phyloP scores from a whole-genome alignment of 2,888 invertebrate species.

The Melieria omissa region DNA sequence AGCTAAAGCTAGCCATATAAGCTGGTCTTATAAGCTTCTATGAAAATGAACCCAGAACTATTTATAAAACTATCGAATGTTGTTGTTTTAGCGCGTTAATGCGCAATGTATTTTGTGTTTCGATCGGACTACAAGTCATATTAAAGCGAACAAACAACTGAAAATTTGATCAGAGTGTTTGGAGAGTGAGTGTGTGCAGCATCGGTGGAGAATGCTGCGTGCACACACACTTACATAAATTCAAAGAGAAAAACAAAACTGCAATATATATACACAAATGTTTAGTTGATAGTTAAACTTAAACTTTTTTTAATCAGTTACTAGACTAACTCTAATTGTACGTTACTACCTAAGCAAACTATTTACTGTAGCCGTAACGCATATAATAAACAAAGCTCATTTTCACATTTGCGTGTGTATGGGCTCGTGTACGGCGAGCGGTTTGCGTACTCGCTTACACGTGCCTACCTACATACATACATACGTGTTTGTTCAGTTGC shows the following conservation, averaged over 20 bases:
- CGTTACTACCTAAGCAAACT: background rate
- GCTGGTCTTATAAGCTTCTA: slow-evolving; percentile 63
- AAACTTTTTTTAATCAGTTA: slow-evolving; percentile 13
- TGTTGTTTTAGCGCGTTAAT: slow-evolving; percentile 1
- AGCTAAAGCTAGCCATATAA: slow-evolving; percentile 60
- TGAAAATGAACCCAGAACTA: background rate
- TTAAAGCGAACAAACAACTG: too few relatives aligned
- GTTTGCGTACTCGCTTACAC: background rate
- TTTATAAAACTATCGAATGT: background rate
- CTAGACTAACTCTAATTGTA: slow-evolving; percentile 22
- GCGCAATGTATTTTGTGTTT: too few relatives aligned
- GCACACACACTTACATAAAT: slow-evolving; percentile 7
- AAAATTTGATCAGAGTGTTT: background rate
- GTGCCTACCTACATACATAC: slow-evolving; percentile 7
- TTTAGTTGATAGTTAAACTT: slow-evolving; percentile 15
- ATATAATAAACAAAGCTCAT: background rate
- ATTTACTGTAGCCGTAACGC: slow-evolving; percentile 13
- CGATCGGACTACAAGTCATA: too few relatives aligned
- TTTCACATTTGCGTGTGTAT: slow-evolving; percentile 1
- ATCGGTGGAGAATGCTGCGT: background rate
- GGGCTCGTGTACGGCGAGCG: background rate
- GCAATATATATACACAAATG: slow-evolving; percentile 4
- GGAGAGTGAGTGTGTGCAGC: background rate
- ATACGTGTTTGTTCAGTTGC: background rate
- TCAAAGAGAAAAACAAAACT: background rate